Base-by-base conservation (phyloP, 2,888 invertebrate genomes). In the Eupeodes luniger region DNA sequence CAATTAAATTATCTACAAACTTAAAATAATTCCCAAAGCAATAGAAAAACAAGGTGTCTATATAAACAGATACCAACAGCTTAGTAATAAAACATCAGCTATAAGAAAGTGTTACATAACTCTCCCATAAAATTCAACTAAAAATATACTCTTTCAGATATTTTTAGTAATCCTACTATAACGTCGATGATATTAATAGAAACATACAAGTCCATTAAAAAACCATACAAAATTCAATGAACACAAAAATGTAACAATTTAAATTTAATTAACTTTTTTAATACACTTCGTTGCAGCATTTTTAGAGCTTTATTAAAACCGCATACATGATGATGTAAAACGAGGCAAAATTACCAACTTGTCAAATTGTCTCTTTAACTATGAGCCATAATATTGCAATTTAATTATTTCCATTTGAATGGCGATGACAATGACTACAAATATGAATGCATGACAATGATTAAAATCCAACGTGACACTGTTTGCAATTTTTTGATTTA, bases 401-500 rank as follows among this genome's bases (percentile, higher is more conserved):
- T 84, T 36, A 79, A 79, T 76, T 55, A 81, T 76, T 85, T 85
- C 57, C 61, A 85, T 51, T 70, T 66, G 59, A 70, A 40, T 81
- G 64, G 14, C 69, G 27, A 79, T 51, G 72, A 69, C 67, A 61
- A 14, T n/a, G n/a, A n/a, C 34, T 34, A 14, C 27, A 27, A 27
- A 27, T 9, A 62, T 57, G 27, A 19, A 47, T 3, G 47, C 40
- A 53, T 16, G 40, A 51, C 69, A 40, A 19, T 79, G 74, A 77
- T 47, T 36, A 67, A 64, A 70, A 75, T 61, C 61, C 55, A 16
- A 78, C 12, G 44, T 75, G 74, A 74, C 62, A 40, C 53, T 74
- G 34, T n/a, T 36, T 49, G 40, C 11, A 64, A 36, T 34, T 79
- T 66, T 12, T 67, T 14, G 12, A 11, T 14, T 9, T n/a, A 9